Evolutionary conservation across 2,888 invertebrate species (phyloP), one percentile per base, ranked within the genome.

Genomic region (Drosophila affinis): DNA sequence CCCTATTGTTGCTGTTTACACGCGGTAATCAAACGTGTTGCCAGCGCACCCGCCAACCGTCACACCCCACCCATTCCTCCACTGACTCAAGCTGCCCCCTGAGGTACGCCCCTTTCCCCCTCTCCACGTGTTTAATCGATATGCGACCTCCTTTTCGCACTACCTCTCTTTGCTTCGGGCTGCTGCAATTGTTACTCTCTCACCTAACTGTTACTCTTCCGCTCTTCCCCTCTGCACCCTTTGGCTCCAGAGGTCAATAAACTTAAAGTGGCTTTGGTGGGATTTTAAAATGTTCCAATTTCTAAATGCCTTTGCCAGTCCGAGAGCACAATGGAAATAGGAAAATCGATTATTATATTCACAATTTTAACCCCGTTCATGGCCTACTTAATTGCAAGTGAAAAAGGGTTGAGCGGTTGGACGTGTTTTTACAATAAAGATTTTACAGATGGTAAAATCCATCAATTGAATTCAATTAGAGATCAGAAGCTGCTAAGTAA

Each of bases 21-120:
- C 72, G 79, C 77, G 79, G 89, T 90, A 90, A 91, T 89, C 90
- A 91, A 90, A 88, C 81, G 87, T 82, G 89, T 89, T 88, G 77
- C 85, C 81, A 85, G 59, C 56, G 29, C 71, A 39, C 53, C 71
- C 72, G 27, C 48, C 45, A 29, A 59, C 34, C 51, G 21, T 34
- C 51, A 14, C 10, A n/a, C 39, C n/a, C n/a, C n/a, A 14, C 7
- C 39, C 39, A 7, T 14, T 14, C 14, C 7, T 7, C 29, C 39
- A 7, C n/a, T 39, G 39, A 39, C 39, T 39, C 6, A 14, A 39
- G 14, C 5, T 6, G 21, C 21, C 21, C 39, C 14, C 39, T 39
- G 39, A 14, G 14, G 39, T n/a, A 39, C 39, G 6, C 47, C 53
- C 17, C 24, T 39, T 39, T 21, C 61, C 32, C 24, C 10, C 59